phyloP scores from a whole-genome alignment of 2,888 invertebrate species.

The Didymodactylos carnosus region DNA sequence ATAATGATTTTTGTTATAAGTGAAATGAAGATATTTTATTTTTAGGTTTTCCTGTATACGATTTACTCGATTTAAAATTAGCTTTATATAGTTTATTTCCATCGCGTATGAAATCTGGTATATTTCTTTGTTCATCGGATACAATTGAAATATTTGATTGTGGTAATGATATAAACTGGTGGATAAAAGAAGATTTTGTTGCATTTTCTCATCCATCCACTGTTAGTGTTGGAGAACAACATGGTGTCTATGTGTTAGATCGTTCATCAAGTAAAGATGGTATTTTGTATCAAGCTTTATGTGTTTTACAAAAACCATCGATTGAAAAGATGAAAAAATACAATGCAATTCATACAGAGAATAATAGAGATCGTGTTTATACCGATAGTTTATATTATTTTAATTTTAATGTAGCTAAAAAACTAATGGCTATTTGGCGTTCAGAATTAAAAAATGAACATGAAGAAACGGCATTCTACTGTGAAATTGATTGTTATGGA shows the following conservation, averaged over 20 bases:
- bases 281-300: conserved; percentile 22
- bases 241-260: conserved; percentile 36
- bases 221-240: conserved; percentile 30
- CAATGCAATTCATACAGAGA: conserved; percentile 23
- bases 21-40: background rate
- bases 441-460: conserved; percentile 20
- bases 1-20: background rate
- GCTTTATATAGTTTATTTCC: conserved; percentile 35
- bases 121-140: conserved; percentile 36
- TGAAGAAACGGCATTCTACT: too few species aligned
- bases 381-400: conserved; percentile 38
- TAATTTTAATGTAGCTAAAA: conserved; percentile 26
- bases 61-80: conserved; percentile 36
- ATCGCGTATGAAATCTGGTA: conserved; percentile 30
- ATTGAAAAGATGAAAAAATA: conserved; percentile 28
- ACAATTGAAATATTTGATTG: conserved; percentile 30
- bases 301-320: conserved; percentile 36
- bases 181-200: conserved; percentile 30
- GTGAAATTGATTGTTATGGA: conserved; percentile 37
- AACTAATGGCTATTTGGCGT: conserved; percentile 26
- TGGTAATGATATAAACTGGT: conserved; percentile 19
- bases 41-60: conserved; percentile 22
- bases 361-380: conserved; percentile 23
- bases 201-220: conserved; percentile 36
- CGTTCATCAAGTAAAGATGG: background rate